These are phyloP conservation scores for Paragorgia papillata DNA, from an alignment of 92 coral and sea anemone species.

Conservation along the genomic window DNA sequence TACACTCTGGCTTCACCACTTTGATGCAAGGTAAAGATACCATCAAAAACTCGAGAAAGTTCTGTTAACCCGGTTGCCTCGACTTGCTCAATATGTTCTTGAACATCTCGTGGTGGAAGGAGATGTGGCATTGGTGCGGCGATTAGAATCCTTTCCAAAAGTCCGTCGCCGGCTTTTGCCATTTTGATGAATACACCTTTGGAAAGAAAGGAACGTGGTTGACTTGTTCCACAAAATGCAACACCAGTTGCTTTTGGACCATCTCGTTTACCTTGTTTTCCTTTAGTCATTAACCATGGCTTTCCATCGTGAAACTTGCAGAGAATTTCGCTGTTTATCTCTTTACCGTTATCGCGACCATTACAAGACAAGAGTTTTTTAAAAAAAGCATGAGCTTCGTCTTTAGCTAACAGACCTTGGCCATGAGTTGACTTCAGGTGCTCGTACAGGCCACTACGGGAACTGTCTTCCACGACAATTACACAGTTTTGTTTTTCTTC, in stretches of 20 bases:
- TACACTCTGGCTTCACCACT: conserved; percentile 31
- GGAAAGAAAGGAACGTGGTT: conserved; percentile 23
- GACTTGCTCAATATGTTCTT: not conserved
- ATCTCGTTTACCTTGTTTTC: too few relatives aligned
- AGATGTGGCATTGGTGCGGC: too few relatives aligned
- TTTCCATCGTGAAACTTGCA: too few relatives aligned
- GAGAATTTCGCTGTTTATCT: conserved; percentile 21
- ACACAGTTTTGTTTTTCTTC: conserved; percentile 11
- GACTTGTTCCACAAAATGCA: conserved; percentile 22
- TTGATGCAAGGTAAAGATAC: conserved; percentile 14
- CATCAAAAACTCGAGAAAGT: conserved; percentile 15
- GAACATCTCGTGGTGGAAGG: too few relatives aligned
- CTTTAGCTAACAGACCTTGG: conserved; percentile 1
- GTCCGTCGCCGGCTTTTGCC: conserved; percentile 22
- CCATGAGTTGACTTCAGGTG: conserved; percentile 45
- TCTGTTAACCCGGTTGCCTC: conserved; percentile 5
- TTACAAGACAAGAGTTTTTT: too few relatives aligned
- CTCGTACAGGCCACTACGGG: conserved; percentile 39
- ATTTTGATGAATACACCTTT: conserved; percentile 4
- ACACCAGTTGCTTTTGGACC: too few relatives aligned
- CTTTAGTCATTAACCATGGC: conserved; percentile 13
- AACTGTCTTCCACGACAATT: conserved; percentile 43
- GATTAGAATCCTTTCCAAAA: too few relatives aligned
- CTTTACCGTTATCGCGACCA: conserved; percentile 11
- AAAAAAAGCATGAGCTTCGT: not conserved